Conservation (phyloP, 2,888 invertebrate species). For the Troides helena region DNA sequence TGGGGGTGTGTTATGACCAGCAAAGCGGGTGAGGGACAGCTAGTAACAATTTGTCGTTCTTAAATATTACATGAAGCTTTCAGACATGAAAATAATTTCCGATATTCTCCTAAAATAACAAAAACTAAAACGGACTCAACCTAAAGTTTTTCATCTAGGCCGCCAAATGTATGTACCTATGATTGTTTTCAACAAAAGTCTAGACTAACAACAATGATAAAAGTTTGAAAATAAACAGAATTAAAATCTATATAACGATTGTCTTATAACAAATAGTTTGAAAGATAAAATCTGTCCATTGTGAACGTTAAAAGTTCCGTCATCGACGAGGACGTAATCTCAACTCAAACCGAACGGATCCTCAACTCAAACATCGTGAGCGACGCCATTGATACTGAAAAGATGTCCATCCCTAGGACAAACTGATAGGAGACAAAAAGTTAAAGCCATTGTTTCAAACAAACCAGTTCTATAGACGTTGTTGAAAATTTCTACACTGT, state of each 20-base stretch:
- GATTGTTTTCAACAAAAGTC: neutral
- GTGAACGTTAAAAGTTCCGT: constrained; percentile 16
- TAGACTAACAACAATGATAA: neutral
- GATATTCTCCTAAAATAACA: constrained; percentile 9
- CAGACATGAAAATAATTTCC: neutral
- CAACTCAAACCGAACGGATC: constrained; percentile 27
- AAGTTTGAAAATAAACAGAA: constrained; percentile 4
- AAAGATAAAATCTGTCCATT: constrained; percentile 16
- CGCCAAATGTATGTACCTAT: neutral
- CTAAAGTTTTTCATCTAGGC: neutral
- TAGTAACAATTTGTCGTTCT: too few relatives aligned
- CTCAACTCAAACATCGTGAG: constrained; percentile 29
- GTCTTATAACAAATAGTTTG: constrained; percentile 15
- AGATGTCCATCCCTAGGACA: constrained; percentile 25
- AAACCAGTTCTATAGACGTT: neutral
- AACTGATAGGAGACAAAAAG: constrained; percentile 28
- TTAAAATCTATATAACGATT: constrained; percentile 1
- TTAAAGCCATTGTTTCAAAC: constrained; percentile 11
- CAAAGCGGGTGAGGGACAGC: too few relatives aligned
- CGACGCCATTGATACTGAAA: constrained; percentile 18
- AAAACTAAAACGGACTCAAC: neutral
- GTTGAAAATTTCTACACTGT: too few relatives aligned
- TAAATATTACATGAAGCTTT: too few relatives aligned
- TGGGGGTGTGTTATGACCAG: too few relatives aligned
- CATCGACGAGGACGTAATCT: constrained; percentile 25